Percentiles rank a stretch among this genome's conserved stretches.
These are phyloP conservation scores for Ornithorhynchus anatinus DNA, from an alignment of 2,113 vertebrate species.

Conservation along the genomic window DNA sequence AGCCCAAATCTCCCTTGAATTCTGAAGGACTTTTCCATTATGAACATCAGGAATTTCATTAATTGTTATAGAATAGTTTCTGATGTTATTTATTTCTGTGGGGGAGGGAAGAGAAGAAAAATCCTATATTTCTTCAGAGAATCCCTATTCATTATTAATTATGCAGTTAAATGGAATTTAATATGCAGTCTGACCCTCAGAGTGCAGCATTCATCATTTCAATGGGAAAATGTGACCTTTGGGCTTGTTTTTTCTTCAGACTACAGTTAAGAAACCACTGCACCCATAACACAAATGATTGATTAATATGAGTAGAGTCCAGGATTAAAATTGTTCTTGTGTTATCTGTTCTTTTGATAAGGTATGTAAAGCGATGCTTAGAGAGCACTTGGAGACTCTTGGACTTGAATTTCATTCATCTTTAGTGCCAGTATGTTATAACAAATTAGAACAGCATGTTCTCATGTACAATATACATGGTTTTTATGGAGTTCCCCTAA, in stretches of 20 bases:
- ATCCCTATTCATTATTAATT: too few species aligned
- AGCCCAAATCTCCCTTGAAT: too few species aligned
- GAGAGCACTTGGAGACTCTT: constrained; percentile 1
- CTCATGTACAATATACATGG: constrained; percentile 11
- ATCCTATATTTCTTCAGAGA: too few species aligned
- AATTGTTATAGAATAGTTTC: too few species aligned
- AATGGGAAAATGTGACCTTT: not conserved
- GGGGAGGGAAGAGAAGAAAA: too few species aligned
- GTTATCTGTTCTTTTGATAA: not conserved
- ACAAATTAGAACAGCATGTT: constrained; percentile 36
- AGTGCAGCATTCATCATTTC: not conserved
- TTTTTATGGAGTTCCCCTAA: constrained; percentile 25
- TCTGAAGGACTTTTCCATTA: too few species aligned
- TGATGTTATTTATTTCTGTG: too few species aligned
- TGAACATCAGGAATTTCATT: too few species aligned
- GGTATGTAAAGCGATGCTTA: constrained; percentile 8
- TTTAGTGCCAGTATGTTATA: not conserved
- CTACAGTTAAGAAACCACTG: not conserved
- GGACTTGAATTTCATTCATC: constrained; percentile 1
- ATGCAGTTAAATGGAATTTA: too few species aligned
- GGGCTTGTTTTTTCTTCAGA: constrained; percentile 18
- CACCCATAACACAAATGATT: not conserved
- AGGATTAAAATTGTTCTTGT: not conserved
- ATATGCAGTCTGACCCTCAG: too few species aligned
- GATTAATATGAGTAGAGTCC: constrained; percentile 14